Evolutionary conservation across 2,797 vertebrate genomes (phyloP).

Genomic region (Pristis pectinata): DNA sequence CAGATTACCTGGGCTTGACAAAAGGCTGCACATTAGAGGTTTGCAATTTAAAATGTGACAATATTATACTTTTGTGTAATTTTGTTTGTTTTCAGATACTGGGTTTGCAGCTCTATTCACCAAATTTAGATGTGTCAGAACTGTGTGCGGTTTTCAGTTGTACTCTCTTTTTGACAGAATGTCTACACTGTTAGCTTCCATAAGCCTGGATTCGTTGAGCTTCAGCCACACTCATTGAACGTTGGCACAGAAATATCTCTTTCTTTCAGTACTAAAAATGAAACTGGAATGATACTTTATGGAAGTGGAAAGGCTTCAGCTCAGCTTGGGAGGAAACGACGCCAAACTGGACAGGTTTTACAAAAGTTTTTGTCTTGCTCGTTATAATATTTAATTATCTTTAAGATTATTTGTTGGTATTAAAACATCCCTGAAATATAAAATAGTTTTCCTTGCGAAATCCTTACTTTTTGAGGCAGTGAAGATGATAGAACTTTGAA

Average conservation of each 20-base stretch:
- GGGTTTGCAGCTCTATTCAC: neutral
- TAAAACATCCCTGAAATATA: neutral
- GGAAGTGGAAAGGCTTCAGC: conserved; percentile 59
- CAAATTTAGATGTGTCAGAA: neutral
- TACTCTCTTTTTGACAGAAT: conserved; percentile 61
- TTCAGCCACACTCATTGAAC: conserved; percentile 64
- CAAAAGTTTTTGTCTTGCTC: neutral
- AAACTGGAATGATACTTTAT: conserved; percentile 82
- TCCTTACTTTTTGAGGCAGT: neutral
- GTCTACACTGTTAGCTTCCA: conserved; percentile 84
- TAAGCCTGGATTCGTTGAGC: conserved; percentile 80
- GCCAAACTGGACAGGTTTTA: conserved; percentile 71
- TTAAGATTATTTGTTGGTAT: neutral
- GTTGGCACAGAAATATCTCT: conserved; percentile 83
- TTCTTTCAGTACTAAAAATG: conserved; percentile 87
- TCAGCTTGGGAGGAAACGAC: conserved; percentile 68
- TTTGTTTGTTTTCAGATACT: neutral
- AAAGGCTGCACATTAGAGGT: conserved; percentile 84
- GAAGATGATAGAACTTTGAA: neutral
- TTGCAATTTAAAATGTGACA: neutral
- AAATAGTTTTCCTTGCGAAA: neutral
- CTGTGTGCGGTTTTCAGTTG: conserved; percentile 32
- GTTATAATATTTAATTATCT: neutral
- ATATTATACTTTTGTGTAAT: neutral
- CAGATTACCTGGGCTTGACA: conserved; percentile 85